Conservation (phyloP, 2,797 vertebrate genomes). For the Cetoscarus ocellatus region DNA sequence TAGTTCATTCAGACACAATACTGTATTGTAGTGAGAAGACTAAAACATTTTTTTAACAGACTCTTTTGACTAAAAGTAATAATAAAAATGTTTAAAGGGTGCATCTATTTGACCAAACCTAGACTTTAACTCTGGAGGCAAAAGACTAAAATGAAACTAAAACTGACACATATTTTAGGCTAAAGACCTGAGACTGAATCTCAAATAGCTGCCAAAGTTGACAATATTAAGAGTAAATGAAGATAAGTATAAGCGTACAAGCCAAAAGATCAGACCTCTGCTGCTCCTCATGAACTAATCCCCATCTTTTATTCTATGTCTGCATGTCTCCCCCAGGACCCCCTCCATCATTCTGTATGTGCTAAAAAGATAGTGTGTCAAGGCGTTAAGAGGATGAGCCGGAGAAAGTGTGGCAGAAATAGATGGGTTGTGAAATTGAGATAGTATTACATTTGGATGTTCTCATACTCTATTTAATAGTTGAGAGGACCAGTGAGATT, state of each 20-base stretch:
- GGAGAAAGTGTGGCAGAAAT: constrained; percentile 75
- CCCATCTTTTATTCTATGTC: constrained; percentile 42
- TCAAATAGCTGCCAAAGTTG: no score
- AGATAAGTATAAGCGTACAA: neutral
- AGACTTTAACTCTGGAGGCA: no score
- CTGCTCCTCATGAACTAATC: constrained; percentile 38
- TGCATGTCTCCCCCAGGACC: constrained; percentile 57
- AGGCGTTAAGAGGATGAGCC: constrained; percentile 75
- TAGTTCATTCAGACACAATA: no score
- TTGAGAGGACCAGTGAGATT: constrained; percentile 67
- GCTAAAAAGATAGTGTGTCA: constrained; percentile 76
- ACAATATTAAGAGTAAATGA: neutral
- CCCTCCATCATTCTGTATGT: constrained; percentile 67
- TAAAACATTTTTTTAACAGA: no score
- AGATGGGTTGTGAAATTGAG: constrained; percentile 81
- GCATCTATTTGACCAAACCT: no score
- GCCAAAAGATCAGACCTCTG: constrained; percentile 10
- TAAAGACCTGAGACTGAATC: no score
- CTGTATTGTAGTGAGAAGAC: no score
- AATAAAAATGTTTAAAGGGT: no score
- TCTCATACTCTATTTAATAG: constrained; percentile 71
- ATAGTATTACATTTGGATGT: constrained; percentile 75
- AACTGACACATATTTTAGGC: no score
- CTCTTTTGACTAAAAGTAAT: no score
- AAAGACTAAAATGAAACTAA: no score